Conservation (phyloP, 2,888 invertebrate genomes). For the Deilephila elpenor region DNA sequence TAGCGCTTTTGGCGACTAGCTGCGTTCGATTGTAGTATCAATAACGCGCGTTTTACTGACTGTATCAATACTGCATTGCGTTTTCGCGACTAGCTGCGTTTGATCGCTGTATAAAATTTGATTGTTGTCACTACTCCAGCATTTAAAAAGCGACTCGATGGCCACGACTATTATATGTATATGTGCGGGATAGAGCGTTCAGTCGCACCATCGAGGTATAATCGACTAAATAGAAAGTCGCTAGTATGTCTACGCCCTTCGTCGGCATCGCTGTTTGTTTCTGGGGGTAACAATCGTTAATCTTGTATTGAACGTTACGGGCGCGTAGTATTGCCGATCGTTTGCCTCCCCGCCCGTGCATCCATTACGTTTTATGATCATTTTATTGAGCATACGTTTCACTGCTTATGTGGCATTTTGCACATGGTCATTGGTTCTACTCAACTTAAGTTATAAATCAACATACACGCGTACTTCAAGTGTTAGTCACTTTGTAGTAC, state of each 20-base stretch:
- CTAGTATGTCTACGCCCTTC: not conserved
- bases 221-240: too few species aligned
- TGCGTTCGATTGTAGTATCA: too few species aligned
- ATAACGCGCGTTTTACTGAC: too few species aligned
- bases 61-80: too few species aligned
- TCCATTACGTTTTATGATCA: conserved; percentile 51
- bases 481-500: not conserved
- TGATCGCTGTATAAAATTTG: too few species aligned
- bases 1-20: too few species aligned
- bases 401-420: conserved; percentile 44
- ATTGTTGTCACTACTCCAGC: too few species aligned
- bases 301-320: conserved; percentile 26
- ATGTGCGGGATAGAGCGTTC: too few species aligned
- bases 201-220: too few species aligned
- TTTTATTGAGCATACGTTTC: conserved; percentile 55
- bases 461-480: not conserved
- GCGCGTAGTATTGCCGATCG: conserved; percentile 1
- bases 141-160: too few species aligned
- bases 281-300: conserved; percentile 27
- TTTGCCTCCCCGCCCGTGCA: conserved; percentile 37
- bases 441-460: not conserved
- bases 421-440: conserved; percentile 17
- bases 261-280: conserved; percentile 28
- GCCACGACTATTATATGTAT: too few species aligned
- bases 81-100: too few species aligned